Evolutionary conservation across 2,888 invertebrate genomes (phyloP).

Genomic region (Macrosoma leucophasiata): DNA sequence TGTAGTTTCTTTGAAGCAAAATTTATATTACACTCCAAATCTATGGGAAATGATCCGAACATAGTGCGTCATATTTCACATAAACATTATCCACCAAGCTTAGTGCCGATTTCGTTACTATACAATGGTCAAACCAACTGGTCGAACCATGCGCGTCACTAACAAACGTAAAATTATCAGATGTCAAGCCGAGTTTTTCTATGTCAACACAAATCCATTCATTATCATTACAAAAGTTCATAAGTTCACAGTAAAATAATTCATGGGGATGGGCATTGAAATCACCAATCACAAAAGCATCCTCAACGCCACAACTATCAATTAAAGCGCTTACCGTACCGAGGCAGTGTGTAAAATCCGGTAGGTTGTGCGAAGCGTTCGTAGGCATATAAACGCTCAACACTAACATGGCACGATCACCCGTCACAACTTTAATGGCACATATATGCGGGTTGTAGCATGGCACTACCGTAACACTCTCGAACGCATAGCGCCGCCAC

Average conservation of each 20-base stretch:
- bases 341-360: conserved; percentile 10
- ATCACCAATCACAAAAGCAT: too few relatives aligned
- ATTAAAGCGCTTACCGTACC: conserved; percentile 8
- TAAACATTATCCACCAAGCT: neutral
- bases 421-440: neutral
- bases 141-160: conserved; percentile 12
- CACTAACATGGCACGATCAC: neutral
- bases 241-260: conserved; percentile 11
- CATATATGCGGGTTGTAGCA: conserved; percentile 5
- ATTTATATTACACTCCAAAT: too few relatives aligned
- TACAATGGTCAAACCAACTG: conserved; percentile 17
- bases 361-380: conserved; percentile 5
- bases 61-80: conserved; percentile 1
- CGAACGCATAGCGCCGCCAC: too few relatives aligned
- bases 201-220: conserved; percentile 14
- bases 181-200: conserved; percentile 10
- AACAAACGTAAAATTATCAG: conserved; percentile 11
- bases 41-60: conserved; percentile 10
- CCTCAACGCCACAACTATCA: too few relatives aligned
- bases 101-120: conserved; percentile 5
- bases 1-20: neutral
- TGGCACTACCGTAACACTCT: conserved; percentile 9
- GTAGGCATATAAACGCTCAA: conserved; percentile 10
- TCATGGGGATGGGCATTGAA: conserved; percentile 12
- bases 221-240: conserved; percentile 11